Base-by-base conservation (phyloP, 2,888 invertebrate species). In the Ischnus inquisitorius region DNA sequence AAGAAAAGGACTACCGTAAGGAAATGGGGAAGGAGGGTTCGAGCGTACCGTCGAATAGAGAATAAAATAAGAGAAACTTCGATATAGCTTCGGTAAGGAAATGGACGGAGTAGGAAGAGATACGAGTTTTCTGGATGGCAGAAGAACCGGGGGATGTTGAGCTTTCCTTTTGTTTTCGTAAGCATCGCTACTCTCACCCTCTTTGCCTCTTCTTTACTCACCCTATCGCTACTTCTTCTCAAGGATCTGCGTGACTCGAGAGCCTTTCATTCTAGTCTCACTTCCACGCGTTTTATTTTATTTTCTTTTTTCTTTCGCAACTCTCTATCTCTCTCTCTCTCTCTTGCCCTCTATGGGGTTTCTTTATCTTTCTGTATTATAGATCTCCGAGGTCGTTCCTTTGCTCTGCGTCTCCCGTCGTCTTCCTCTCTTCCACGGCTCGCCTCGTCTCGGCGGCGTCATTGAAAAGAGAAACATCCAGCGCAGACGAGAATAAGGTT, bases 91-190 rank as follows among this genome's bases (percentile, higher is more conserved):
- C 69, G 69, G 62, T 54, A 54, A 54, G 69, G 54, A 65, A 82
- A 71, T 65, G 65, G 60, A 71, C 64, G 76, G 48, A 10, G 19
- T 41, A n/a, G 41, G 25, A 46, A 46, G 46, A 28, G 34, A 51
- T n/a, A 10, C 41, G 34, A 46, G 43, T 48, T 57, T 68, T 22
- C 14, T 74, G 67, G 39, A 83, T 69, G 43, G 34, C 25, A 75
- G 28, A 78, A 79, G 16, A 62, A 46, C 54, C 14, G 65, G 22
- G 41, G 19, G 46, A 46, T 34, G 8, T 57, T 39, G 41, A 68
- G 48, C 77, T 80, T 74, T 74, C 74, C 83, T 81, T 84, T 84
- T 84, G 86, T 86, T 83, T 87, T 84, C 84, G 79, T 84, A 65
- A 84, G 83, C 79, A 83, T 84, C 77, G 83, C 79, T 84, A 82